These are phyloP conservation scores for Anastatus disparis DNA, from an alignment of 1,140 invertebrate genomes.

Conservation along the genomic window DNA sequence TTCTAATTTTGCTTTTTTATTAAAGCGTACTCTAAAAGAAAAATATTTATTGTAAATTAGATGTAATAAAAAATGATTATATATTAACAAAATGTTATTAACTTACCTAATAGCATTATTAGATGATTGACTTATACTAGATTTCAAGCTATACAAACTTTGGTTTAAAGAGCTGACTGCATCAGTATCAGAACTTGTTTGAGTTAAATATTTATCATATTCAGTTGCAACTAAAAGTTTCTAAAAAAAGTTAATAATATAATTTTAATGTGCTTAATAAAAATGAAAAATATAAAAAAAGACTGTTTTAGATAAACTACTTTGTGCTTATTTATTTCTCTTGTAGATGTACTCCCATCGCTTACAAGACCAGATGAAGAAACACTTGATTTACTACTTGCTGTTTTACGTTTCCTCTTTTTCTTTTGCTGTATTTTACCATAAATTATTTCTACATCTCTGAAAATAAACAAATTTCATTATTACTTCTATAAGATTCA, in stretches of 20 bases:
- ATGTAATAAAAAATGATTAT: slow-evolving; percentile 1
- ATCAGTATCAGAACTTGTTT: slow-evolving; percentile 54
- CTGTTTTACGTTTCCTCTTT: slow-evolving; percentile 40
- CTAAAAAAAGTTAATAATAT: slow-evolving; percentile 43
- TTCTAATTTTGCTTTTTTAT: slow-evolving; percentile 56
- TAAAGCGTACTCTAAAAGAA: slow-evolving; percentile 54
- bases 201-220: slow-evolving; percentile 58
- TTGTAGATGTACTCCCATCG: slow-evolving; percentile 44
- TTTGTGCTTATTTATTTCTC: slow-evolving; percentile 52
- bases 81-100: background rate
- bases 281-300: too few relatives aligned
- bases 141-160: slow-evolving; percentile 57
- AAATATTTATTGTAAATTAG: slow-evolving; percentile 19
- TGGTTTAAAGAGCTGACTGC: slow-evolving; percentile 53
- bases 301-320: slow-evolving; percentile 40
- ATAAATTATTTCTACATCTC: slow-evolving; percentile 69
- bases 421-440: slow-evolving; percentile 55
- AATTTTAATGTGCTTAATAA: too few relatives aligned
- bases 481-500: background rate
- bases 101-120: slow-evolving; percentile 39
- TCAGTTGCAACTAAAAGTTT: slow-evolving; percentile 54
- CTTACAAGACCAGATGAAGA: slow-evolving; percentile 49
- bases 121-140: slow-evolving; percentile 43
- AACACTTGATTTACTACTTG: slow-evolving; percentile 32
- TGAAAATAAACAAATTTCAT: slow-evolving; percentile 47